Conservation (phyloP, 2,797 vertebrate genomes). For the Coranthus polyacanthus region DNA sequence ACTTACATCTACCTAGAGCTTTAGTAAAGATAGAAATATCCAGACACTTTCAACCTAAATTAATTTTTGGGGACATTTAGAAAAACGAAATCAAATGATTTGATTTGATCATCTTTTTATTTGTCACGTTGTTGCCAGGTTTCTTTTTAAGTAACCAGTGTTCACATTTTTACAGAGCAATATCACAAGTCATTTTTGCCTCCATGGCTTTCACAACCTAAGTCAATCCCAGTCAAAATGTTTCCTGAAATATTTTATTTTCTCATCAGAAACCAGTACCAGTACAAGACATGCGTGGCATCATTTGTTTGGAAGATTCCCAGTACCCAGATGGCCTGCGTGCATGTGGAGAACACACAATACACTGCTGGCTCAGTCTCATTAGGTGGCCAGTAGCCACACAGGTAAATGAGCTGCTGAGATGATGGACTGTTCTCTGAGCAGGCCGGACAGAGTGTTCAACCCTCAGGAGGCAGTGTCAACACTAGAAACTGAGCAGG, state of each 20-base stretch:
- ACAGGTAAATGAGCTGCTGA: slow-evolving; percentile 62
- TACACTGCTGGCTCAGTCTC: slow-evolving; percentile 28
- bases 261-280: not conserved
- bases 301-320: slow-evolving; percentile 4
- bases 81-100: too few species aligned
- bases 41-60: too few species aligned
- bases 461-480: slow-evolving; percentile 50
- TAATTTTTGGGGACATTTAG: too few species aligned
- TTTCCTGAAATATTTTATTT: not conserved
- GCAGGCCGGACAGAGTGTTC: slow-evolving; percentile 49
- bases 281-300: slow-evolving; percentile 15
- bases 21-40: too few species aligned
- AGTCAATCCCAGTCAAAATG: not conserved
- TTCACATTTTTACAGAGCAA: too few species aligned
- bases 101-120: too few species aligned
- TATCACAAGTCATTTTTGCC: too few species aligned
- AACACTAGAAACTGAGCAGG: slow-evolving; percentile 45
- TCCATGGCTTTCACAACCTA: too few species aligned
- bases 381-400: slow-evolving; percentile 49
- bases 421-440: slow-evolving; percentile 50
- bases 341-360: slow-evolving; percentile 20
- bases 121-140: too few species aligned
- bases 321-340: slow-evolving; percentile 13
- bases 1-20: too few species aligned
- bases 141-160: too few species aligned